Conservation (phyloP, 2,113 vertebrate species). For the Malurus alboscapulatus region DNA sequence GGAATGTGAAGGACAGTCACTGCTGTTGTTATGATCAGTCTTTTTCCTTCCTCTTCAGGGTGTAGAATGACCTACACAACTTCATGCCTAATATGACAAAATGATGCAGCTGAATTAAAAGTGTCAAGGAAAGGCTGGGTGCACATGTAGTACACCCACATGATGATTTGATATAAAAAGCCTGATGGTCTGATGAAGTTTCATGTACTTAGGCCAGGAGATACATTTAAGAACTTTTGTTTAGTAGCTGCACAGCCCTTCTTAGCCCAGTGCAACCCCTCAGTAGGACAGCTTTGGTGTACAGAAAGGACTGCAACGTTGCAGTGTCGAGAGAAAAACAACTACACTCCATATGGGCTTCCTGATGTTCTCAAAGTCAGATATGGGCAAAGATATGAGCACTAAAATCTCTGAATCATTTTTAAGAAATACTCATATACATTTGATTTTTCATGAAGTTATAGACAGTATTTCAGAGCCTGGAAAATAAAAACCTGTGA, state of each 20-base stretch:
- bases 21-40: not conserved
- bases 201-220: not conserved
- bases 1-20: not conserved
- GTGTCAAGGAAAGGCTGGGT: not conserved
- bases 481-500: not conserved
- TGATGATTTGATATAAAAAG: not conserved
- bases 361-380: not conserved
- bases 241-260: not conserved
- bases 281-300: not conserved
- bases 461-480: not conserved
- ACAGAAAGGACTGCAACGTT: not conserved
- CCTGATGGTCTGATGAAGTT: not conserved
- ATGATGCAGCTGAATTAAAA: not conserved
- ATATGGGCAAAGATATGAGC: not conserved
- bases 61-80: not conserved
- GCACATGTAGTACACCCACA: fast-evolving
- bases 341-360: not conserved
- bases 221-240: not conserved
- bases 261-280: not conserved
- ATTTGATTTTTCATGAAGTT: not conserved
- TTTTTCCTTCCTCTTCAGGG: not conserved
- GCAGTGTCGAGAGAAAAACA: not conserved
- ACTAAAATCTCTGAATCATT: not conserved
- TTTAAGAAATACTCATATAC: not conserved
- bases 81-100: not conserved